phyloP scores from a whole-genome alignment of 2,113 vertebrate genomes.

The Anser cygnoides region DNA sequence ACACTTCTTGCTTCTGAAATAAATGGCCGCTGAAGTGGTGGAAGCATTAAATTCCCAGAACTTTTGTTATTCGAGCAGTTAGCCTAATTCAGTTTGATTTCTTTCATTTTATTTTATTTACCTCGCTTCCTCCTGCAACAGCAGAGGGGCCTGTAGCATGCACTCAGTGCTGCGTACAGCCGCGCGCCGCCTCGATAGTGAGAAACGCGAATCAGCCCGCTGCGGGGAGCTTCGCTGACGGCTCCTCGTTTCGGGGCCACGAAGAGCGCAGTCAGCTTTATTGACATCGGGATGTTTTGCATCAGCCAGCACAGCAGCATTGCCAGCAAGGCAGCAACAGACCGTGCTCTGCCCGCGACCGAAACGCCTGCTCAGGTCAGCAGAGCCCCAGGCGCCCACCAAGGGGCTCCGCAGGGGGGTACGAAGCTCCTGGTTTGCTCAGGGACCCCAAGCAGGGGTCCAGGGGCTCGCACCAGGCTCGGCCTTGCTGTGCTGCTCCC shows the following conservation, averaged over 20 bases:
- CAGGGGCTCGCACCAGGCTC: not conserved
- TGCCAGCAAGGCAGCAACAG: not conserved
- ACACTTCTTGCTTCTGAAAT: not conserved
- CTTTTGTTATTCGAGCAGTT: not conserved
- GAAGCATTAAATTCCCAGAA: not conserved
- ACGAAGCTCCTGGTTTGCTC: not conserved
- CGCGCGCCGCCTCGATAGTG: not conserved
- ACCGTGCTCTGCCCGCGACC: not conserved
- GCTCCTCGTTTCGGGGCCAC: not conserved
- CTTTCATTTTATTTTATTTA: not conserved
- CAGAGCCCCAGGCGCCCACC: not conserved
- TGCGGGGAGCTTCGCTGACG: rapidly evolving
- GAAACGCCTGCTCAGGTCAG: not conserved
- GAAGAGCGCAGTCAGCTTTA: not conserved
- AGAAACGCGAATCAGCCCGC: not conserved
- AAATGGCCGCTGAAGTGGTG: not conserved
- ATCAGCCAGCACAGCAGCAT: not conserved
- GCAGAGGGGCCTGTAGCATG: not conserved
- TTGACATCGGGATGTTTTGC: too few relatives aligned
- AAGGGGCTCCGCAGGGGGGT: not conserved
- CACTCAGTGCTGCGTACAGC: not conserved
- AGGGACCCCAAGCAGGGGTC: not conserved
- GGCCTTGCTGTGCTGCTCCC: not conserved
- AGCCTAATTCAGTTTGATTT: not conserved
- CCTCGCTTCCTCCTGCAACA: not conserved